These are phyloP conservation scores for Nasonia giraulti DNA, from an alignment of 1,140 invertebrate genomes.

Conservation along the genomic window DNA sequence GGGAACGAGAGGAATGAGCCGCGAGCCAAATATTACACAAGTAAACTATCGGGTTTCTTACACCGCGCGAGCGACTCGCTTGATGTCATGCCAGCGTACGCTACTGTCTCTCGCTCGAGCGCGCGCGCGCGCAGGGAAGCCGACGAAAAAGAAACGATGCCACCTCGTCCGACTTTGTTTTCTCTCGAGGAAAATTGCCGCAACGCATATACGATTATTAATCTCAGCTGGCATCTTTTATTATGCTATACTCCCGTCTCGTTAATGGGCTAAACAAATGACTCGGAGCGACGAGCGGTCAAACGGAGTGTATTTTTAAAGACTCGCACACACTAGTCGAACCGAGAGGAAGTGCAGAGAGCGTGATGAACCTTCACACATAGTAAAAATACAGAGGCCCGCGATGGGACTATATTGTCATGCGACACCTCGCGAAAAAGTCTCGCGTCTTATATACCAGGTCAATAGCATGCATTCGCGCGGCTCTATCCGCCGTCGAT, in stretches of 20 bases:
- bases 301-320: not conserved
- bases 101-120: no score
- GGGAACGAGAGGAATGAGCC: not conserved
- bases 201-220: no score
- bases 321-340: not conserved
- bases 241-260: no score
- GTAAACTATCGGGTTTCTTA: slow-evolving; percentile 44
- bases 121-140: no score
- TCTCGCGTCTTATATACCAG: not conserved
- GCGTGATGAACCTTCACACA: no score
- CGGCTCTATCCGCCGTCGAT: no score
- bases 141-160: not conserved
- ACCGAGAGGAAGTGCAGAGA: no score
- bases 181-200: not conserved
- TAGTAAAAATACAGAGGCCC: no score
- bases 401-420: no score
- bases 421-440: not conserved
- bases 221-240: no score
- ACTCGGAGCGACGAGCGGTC: no score
- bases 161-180: not conserved
- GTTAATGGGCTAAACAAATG: not conserved
- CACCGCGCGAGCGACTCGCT: not conserved
- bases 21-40: slow-evolving; percentile 50
- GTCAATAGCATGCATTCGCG: slow-evolving; percentile 19
- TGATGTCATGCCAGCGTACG: slow-evolving; percentile 39